Conservation (phyloP, 92 coral and sea anemone species). For the Actinostola sp. region DNA sequence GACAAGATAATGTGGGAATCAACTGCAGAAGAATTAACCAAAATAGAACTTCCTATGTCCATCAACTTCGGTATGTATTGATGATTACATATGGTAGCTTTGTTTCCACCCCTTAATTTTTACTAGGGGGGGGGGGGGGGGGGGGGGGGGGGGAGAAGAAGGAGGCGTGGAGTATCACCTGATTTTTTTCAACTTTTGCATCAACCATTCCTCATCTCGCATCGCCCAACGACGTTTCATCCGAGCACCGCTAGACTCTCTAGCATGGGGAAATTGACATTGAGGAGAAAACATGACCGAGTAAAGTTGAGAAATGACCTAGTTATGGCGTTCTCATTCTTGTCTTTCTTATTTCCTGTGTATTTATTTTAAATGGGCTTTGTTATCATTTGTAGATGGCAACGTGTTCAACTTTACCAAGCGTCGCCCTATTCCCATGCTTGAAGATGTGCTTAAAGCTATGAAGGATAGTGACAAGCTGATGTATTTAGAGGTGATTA, state of each 20-base stretch:
- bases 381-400: constrained; percentile 28
- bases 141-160: too few species aligned
- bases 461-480: constrained; percentile 67
- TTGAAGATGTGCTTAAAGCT: constrained; percentile 69
- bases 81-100: too few species aligned
- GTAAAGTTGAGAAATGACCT: neutral
- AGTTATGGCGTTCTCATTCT: neutral
- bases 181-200: too few species aligned
- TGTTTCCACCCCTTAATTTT: too few species aligned
- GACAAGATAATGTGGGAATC: constrained; percentile 66
- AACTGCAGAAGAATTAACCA: constrained; percentile 59
- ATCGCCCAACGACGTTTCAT: too few species aligned
- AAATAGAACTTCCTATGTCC: constrained; percentile 46
- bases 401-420: constrained; percentile 43
- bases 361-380: neutral
- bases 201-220: too few species aligned
- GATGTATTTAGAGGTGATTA: constrained; percentile 84
- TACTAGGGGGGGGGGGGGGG: too few species aligned
- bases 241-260: too few species aligned
- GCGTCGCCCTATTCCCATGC: constrained; percentile 75
- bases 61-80: constrained; percentile 67
- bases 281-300: too few species aligned
- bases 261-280: too few species aligned
- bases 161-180: too few species aligned
- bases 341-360: neutral